Conservation (phyloP, 1,140 invertebrate genomes). For the Paramacrobiotus metropolitanus region DNA sequence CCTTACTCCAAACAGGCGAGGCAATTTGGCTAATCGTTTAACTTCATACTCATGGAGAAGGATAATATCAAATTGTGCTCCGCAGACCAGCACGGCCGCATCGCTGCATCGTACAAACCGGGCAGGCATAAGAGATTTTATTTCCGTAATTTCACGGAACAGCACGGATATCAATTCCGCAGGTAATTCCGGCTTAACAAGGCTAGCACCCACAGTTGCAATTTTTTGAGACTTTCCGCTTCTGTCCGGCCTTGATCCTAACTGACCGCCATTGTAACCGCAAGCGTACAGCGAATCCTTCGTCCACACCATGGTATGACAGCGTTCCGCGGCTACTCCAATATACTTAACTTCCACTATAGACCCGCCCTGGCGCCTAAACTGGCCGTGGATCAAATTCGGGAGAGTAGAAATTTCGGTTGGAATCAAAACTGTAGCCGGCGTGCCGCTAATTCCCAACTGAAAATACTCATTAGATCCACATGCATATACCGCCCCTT, state of each 20-base stretch:
- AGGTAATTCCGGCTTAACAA: background rate
- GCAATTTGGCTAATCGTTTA: background rate
- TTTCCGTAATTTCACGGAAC: background rate
- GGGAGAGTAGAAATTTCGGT: slow-evolving; percentile 19
- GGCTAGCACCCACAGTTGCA: too few relatives aligned
- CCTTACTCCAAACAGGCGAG: background rate
- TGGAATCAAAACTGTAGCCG: slow-evolving; percentile 28
- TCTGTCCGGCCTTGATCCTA: slow-evolving; percentile 31
- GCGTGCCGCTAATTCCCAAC: slow-evolving; percentile 31
- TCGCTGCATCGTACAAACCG: background rate
- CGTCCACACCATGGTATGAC: slow-evolving; percentile 42
- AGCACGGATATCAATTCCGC: background rate
- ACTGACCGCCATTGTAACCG: slow-evolving; percentile 46
- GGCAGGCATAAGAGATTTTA: background rate
- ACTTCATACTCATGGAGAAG: background rate
- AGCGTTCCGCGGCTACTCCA: slow-evolving; percentile 34
- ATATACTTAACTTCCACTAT: slow-evolving; percentile 6
- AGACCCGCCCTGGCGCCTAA: background rate
- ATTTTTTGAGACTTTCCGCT: too few relatives aligned
- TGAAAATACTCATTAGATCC: slow-evolving; percentile 38
- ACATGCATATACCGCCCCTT: slow-evolving; percentile 33
- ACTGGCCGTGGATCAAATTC: background rate
- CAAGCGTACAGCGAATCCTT: slow-evolving; percentile 33
- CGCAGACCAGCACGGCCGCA: background rate
- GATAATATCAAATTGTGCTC: background rate